Percentiles rank a stretch among this genome's conserved stretches.
These are phyloP conservation scores for Heliconius sara DNA, from an alignment of 2,888 invertebrate species.

Conservation along the genomic window DNA sequence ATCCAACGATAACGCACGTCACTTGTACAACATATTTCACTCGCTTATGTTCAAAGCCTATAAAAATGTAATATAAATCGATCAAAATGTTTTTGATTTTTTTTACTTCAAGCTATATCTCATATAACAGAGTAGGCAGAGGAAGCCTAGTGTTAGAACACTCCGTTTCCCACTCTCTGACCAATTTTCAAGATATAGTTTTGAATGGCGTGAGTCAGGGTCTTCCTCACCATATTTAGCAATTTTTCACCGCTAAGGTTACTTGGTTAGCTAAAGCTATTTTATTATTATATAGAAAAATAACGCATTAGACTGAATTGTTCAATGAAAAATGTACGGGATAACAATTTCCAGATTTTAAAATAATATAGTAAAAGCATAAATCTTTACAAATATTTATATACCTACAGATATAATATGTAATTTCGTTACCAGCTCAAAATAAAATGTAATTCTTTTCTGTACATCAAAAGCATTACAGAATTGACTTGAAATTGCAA, in stretches of 20 bases:
- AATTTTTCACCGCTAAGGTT: too few relatives aligned
- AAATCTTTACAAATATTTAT: too few relatives aligned
- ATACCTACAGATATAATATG: too few relatives aligned
- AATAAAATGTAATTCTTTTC: background rate
- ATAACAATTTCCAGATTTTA: too few relatives aligned
- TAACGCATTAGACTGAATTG: too few relatives aligned
- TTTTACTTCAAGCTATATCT: background rate
- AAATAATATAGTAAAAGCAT: too few relatives aligned
- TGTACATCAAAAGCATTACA: background rate
- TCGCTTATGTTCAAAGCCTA: background rate
- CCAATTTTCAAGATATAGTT: too few relatives aligned
- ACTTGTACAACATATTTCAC: constrained; percentile 25
- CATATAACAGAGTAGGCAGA: background rate
- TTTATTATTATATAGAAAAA: too few relatives aligned
- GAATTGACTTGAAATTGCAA: background rate
- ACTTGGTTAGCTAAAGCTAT: too few relatives aligned
- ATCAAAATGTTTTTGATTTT: background rate
- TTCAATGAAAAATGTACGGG: too few relatives aligned
- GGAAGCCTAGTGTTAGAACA: background rate
- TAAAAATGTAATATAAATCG: background rate
- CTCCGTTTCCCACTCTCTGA: background rate
- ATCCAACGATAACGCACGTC: constrained; percentile 31
- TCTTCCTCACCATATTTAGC: too few relatives aligned
- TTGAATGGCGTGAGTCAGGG: too few relatives aligned
- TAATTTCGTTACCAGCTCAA: background rate